Evolutionary conservation across 2,888 invertebrate species (phyloP).

Genomic region (Cristatella mucedo): DNA sequence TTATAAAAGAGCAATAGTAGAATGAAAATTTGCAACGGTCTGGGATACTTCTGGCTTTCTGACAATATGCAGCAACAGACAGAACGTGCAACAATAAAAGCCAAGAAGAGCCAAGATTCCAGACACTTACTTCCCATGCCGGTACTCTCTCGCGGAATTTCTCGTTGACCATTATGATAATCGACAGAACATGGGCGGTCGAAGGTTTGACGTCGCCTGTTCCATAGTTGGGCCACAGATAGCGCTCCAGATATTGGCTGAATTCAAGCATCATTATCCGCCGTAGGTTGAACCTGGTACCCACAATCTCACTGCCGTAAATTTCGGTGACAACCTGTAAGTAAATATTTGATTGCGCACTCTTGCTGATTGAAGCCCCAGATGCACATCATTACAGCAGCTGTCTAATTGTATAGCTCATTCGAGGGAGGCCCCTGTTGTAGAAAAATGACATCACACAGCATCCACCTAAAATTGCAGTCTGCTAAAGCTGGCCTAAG

Average conservation of each 20-base stretch:
- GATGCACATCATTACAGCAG: too few species aligned
- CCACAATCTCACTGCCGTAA: slow-evolving; percentile 68
- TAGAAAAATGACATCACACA: too few species aligned
- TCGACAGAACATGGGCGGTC: slow-evolving; percentile 80
- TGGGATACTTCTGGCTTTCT: too few species aligned
- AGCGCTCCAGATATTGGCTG: slow-evolving; percentile 89
- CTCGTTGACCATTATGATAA: slow-evolving; percentile 95
- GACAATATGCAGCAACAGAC: too few species aligned
- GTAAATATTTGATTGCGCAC: not conserved
- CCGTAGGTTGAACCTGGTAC: slow-evolving; percentile 53
- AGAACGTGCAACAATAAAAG: too few species aligned
- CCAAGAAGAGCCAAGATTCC: too few species aligned
- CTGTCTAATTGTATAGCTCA: too few species aligned
- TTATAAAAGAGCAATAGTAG: too few species aligned
- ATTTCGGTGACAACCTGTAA: slow-evolving; percentile 62
- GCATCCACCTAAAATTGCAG: too few species aligned
- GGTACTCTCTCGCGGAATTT: slow-evolving; percentile 91
- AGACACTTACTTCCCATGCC: slow-evolving; percentile 71
- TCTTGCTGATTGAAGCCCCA: not conserved
- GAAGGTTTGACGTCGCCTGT: slow-evolving; percentile 50
- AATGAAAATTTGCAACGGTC: too few species aligned
- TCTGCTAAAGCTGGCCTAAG: too few species aligned
- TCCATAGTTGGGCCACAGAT: slow-evolving; percentile 84
- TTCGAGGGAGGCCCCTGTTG: too few species aligned
- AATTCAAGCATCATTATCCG: slow-evolving; percentile 84